Evolutionary conservation across 2,113 vertebrate genomes (phyloP).

Genomic region (Stigmatopora nigra): DNA sequence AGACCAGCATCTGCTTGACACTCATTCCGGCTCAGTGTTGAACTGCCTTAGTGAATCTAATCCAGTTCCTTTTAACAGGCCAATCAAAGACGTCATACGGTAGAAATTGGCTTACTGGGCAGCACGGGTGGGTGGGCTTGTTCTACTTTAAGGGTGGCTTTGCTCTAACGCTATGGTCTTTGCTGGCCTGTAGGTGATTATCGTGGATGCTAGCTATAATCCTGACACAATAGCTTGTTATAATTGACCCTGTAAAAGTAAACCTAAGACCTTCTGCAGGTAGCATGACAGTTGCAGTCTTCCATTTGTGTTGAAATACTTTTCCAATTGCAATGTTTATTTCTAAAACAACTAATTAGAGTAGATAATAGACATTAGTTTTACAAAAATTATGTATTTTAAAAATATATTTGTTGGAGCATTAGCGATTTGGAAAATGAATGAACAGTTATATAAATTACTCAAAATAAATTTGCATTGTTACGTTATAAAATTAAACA

Average conservation of each 20-base stretch:
- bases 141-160: slow-evolving; percentile 16
- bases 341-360: too few species aligned
- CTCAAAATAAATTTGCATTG: too few species aligned
- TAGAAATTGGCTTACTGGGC: slow-evolving; percentile 43
- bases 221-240: slow-evolving; percentile 32
- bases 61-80: slow-evolving; percentile 65
- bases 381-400: slow-evolving; percentile 8
- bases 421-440: too few species aligned
- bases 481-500: too few species aligned
- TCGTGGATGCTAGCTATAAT: slow-evolving; percentile 21
- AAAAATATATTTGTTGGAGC: too few species aligned
- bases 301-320: neutral
- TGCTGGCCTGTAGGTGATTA: slow-evolving; percentile 5
- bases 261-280: slow-evolving; percentile 28
- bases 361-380: neutral
- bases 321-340: neutral
- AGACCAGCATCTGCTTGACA: slow-evolving; percentile 1
- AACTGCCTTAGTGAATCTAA: slow-evolving; percentile 46
- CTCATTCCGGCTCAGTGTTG: slow-evolving; percentile 20
- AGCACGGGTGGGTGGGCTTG: slow-evolving; percentile 11
- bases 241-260: slow-evolving; percentile 39
- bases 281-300: neutral
- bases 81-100: slow-evolving; percentile 58
- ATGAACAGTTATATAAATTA: too few species aligned
- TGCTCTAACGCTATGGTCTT: slow-evolving; percentile 1